Evolutionary conservation across 2,113 vertebrate genomes (phyloP).

Genomic region (Sciurus niger): DNA sequence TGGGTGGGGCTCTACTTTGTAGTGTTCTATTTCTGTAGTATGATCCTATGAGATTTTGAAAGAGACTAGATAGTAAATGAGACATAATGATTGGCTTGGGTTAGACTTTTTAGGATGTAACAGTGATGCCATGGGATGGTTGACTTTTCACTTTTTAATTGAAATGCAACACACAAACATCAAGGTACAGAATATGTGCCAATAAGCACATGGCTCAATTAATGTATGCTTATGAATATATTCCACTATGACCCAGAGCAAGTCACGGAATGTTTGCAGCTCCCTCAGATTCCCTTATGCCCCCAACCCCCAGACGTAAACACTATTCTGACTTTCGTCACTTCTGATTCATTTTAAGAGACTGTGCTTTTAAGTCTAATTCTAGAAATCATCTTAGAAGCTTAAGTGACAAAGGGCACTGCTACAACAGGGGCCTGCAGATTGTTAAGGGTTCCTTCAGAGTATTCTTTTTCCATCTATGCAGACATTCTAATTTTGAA

Average conservation of each 20-base stretch:
- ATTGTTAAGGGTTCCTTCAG: not conserved
- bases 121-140: not conserved
- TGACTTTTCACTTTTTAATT: not conserved
- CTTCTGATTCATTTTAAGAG: not conserved
- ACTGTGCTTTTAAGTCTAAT: slow-evolving; percentile 7
- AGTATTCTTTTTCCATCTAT: not conserved
- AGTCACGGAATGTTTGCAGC: rapidly evolving
- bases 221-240: not conserved
- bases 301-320: not conserved
- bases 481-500: not conserved
- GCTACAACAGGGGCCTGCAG: not conserved
- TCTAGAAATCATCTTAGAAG: slow-evolving; percentile 4
- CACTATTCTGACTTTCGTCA: not conserved
- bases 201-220: not conserved
- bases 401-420: slow-evolving; percentile 60
- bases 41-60: not conserved
- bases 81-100: not conserved
- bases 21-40: not conserved
- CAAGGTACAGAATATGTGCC: not conserved
- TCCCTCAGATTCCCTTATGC: not conserved
- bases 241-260: not conserved
- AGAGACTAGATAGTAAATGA: not conserved
- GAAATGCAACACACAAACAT: not conserved
- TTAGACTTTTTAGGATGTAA: not conserved
- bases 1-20: not conserved